These are phyloP conservation scores for Tychaedon coryphoeus DNA, from an alignment of 2,113 vertebrate genomes.

Conservation along the genomic window DNA sequence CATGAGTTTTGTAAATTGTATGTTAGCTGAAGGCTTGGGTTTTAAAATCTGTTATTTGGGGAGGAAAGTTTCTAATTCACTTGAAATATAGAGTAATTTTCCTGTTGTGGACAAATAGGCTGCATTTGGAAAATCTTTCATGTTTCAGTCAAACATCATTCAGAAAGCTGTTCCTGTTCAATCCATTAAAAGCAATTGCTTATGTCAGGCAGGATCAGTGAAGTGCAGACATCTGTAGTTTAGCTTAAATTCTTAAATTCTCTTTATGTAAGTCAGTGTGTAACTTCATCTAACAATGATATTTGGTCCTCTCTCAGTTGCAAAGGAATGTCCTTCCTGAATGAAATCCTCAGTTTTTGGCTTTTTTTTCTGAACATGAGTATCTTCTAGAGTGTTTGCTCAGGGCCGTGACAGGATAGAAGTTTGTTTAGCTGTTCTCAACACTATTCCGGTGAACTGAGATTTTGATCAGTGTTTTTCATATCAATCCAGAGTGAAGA, in stretches of 20 bases:
- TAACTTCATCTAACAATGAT: background rate
- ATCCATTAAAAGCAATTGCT: background rate
- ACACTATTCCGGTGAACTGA: background rate
- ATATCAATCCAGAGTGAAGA: background rate
- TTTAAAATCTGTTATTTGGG: background rate
- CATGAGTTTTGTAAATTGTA: fast-evolving
- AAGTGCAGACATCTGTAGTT: background rate
- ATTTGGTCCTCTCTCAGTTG: background rate
- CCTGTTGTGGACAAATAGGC: background rate
- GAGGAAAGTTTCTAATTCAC: background rate
- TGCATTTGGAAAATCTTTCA: background rate
- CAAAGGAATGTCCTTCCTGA: background rate
- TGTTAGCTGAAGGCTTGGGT: background rate
- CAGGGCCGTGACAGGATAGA: background rate
- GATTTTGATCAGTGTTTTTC: background rate
- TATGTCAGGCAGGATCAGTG: background rate
- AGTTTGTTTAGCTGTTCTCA: background rate
- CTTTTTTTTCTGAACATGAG: background rate
- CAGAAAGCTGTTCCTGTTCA: background rate
- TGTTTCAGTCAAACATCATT: background rate
- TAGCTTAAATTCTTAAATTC: background rate
- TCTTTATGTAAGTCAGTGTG: background rate
- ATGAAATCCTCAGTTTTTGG: background rate
- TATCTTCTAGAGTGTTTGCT: background rate
- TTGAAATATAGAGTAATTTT: background rate